Evolutionary conservation across 2,113 vertebrate genomes (phyloP), one percentile per base, ranked within the genome.

Genomic region (Australoheros scitulus): DNA sequence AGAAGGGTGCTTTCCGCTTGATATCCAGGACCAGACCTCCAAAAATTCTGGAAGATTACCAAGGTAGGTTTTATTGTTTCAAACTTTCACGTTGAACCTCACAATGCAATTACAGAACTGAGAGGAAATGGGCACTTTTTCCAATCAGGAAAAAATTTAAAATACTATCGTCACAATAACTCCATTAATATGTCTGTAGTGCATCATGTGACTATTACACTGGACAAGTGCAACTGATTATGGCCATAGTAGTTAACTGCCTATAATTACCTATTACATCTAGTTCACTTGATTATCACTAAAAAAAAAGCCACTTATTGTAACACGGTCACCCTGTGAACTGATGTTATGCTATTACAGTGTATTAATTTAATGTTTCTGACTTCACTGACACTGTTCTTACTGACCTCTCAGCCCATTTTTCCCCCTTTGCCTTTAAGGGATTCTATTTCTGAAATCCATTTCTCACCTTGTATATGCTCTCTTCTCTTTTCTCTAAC

Each of bases 1-100:
- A 99, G 96, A 97, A 99, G 0, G 98, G 98, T 0, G 91, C 94
- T 90, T 99, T 99, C 34, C 98, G 93, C 90, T 97, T 99, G 80
- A 99, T 82, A 6, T 99, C 98, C 93, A 96, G 81, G 61, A 98
- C 38, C 91, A 99, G 92, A 24, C 98, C 98, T 47, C 98, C 98
- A 77, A 98, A 99, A 86, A 95, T 90, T 88, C 94, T 95, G 81
- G 3, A 72, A 55, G 22, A 36, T 32, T 8, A 7, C 17, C 34
- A 11, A 74, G 17, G 13, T 2, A 26, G 9, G 50, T 72, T 32
- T 72, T 32, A 50, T 41, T 18, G 32, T 64, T 65, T 61, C 11
- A 26, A 74, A 26, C 32, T 76, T 64, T 52, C 1, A 22, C 75
- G 20, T 56, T 34, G 4, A 10, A 77, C 14, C 18, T 5, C 15